phyloP scores from a whole-genome alignment of 2,888 invertebrate species.

The Tryphoninae sp. region DNA sequence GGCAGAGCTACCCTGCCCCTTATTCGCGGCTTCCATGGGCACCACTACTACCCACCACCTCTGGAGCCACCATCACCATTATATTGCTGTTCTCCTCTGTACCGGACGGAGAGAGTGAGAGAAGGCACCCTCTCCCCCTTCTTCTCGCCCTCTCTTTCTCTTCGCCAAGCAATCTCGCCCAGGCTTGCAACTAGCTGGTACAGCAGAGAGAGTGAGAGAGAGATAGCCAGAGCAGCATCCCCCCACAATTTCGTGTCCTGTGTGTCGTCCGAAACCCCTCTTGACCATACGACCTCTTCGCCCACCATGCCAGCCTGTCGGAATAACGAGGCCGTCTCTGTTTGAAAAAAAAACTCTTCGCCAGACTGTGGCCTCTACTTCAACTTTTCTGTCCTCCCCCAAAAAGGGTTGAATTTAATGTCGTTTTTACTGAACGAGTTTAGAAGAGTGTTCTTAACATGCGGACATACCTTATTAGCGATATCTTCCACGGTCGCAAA shows the following conservation, averaged over 20 bases:
- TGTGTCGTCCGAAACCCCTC: constrained; percentile 41
- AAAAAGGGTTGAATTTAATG: background rate
- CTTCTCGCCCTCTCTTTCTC: background rate
- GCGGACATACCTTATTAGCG: background rate
- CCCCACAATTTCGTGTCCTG: constrained; percentile 38
- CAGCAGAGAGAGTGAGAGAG: background rate
- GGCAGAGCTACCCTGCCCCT: constrained; percentile 37
- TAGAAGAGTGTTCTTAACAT: background rate
- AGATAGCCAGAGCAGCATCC: constrained; percentile 45
- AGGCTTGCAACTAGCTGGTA: background rate
- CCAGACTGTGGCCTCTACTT: background rate
- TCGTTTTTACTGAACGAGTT: background rate
- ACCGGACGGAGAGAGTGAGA: constrained; percentile 5
- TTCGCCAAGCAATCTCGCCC: background rate
- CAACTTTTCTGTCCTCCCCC: background rate
- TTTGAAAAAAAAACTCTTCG: constrained; percentile 4
- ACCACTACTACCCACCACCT: constrained; percentile 45
- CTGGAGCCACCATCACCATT: constrained; percentile 54
- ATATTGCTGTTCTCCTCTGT: constrained; percentile 39
- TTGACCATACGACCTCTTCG: constrained; percentile 29
- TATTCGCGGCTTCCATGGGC: constrained; percentile 37
- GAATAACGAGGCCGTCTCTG: background rate
- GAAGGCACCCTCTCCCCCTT: background rate
- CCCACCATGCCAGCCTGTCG: background rate
- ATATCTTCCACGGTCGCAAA: background rate